Percentiles rank a stretch among this genome's conserved stretches.
phyloP scores from a whole-genome alignment of 2,797 vertebrate species.

The Graptemys geographica region DNA sequence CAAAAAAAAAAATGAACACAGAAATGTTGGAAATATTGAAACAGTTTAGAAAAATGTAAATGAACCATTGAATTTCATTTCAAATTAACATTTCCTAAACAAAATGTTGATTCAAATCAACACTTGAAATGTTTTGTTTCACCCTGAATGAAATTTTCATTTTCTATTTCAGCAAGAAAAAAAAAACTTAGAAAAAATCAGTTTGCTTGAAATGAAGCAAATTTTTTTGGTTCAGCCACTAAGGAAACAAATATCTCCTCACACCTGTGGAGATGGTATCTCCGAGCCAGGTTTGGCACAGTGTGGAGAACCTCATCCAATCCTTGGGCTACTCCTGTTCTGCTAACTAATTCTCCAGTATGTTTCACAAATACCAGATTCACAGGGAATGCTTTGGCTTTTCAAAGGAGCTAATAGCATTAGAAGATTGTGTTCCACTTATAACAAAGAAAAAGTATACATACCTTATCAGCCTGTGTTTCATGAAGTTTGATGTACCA shows the following conservation, averaged over 20 bases:
- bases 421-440: slow-evolving; percentile 34
- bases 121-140: neutral
- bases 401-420: slow-evolving; percentile 13
- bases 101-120: neutral
- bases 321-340: neutral
- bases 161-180: neutral
- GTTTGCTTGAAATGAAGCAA: no score
- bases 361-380: slow-evolving; percentile 1
- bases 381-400: neutral
- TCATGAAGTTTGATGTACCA: neutral
- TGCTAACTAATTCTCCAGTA: neutral
- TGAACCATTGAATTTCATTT: neutral
- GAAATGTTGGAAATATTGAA: neutral
- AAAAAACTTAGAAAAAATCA: no score
- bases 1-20: neutral
- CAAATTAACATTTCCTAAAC: neutral
- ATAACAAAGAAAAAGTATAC: slow-evolving; percentile 34
- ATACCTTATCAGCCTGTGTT: neutral
- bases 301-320: neutral
- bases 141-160: neutral
- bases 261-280: neutral
- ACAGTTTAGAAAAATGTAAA: neutral
- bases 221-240: no score
- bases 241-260: neutral
- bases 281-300: accelerated